phyloP scores from a whole-genome alignment of 2,113 vertebrate genomes.

The Zingel zingel region DNA sequence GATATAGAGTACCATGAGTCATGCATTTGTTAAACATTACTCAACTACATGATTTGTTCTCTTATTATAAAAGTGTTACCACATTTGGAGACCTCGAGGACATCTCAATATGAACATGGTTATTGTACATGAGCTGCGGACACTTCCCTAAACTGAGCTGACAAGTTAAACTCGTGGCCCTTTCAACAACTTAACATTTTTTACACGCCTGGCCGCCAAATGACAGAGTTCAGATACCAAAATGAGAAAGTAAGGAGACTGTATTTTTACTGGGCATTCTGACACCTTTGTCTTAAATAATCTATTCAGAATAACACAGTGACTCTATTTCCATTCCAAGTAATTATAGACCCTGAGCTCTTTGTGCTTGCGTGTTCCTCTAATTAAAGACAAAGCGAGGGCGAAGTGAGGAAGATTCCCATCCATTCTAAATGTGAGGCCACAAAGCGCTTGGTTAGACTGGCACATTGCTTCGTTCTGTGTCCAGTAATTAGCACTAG shows the following conservation, averaged over 20 bases:
- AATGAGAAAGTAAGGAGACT: conserved; percentile 52
- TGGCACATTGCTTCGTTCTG: conserved; percentile 26
- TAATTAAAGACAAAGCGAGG: conserved; percentile 69
- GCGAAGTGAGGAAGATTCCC: conserved; percentile 68
- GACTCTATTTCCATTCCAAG: conserved; percentile 54
- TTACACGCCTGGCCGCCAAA: conserved; percentile 38
- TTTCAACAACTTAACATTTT: conserved; percentile 43
- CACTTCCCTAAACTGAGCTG: neutral
- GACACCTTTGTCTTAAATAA: conserved; percentile 65
- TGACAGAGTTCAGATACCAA: conserved; percentile 60
- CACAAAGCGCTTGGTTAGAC: conserved; percentile 39
- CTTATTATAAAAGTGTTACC: too few relatives aligned
- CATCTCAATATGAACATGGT: neutral
- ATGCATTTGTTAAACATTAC: too few relatives aligned
- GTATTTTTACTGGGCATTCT: conserved; percentile 38
- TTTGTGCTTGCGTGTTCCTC: conserved; percentile 30
- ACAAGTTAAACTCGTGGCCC: conserved; percentile 18
- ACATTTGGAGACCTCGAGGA: neutral
- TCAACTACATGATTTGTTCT: too few relatives aligned
- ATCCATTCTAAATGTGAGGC: conserved; percentile 41
- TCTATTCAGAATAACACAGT: conserved; percentile 57
- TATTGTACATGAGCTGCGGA: neutral
- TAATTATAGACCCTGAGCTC: conserved; percentile 68
- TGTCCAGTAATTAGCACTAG: conserved; percentile 60
- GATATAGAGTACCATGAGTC: too few relatives aligned